Conservation (phyloP, 2,888 invertebrate genomes). For the Sericinus montela region DNA sequence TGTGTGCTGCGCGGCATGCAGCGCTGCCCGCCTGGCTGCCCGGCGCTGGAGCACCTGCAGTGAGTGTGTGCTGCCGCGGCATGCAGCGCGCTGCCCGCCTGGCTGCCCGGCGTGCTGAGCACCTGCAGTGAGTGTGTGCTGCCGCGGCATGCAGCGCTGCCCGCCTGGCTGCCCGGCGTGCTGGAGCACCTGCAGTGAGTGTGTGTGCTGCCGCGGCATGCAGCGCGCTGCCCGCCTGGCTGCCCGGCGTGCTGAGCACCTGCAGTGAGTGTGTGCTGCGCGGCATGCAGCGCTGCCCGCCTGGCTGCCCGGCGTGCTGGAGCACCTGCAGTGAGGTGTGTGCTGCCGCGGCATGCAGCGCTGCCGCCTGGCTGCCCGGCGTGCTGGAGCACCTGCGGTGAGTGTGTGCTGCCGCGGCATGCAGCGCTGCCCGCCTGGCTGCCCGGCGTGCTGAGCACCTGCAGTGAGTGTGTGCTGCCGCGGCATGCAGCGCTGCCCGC, state of each 20-base stretch:
- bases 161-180: conserved; percentile 30
- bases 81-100: conserved; percentile 44
- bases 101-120: conserved; percentile 66
- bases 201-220: neutral
- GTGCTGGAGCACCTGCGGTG: conserved; percentile 54
- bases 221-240: neutral
- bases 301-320: conserved; percentile 61
- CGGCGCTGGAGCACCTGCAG: neutral
- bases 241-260: neutral
- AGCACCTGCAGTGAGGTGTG: conserved; percentile 54
- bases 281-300: conserved; percentile 14
- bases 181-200: conserved; percentile 47
- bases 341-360: neutral
- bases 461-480: conserved; percentile 35
- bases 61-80: conserved; percentile 19
- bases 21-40: neutral
- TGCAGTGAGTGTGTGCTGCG: conserved; percentile 38
- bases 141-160: too few relatives aligned
- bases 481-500: conserved; percentile 29
- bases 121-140: conserved; percentile 47
- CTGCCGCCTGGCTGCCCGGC: conserved; percentile 32
- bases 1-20: neutral
- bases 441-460: neutral
- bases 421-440: too few relatives aligned
- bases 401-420: neutral